Base-by-base conservation (phyloP, 2,797 vertebrate genomes). In the Hirundo rustica region DNA sequence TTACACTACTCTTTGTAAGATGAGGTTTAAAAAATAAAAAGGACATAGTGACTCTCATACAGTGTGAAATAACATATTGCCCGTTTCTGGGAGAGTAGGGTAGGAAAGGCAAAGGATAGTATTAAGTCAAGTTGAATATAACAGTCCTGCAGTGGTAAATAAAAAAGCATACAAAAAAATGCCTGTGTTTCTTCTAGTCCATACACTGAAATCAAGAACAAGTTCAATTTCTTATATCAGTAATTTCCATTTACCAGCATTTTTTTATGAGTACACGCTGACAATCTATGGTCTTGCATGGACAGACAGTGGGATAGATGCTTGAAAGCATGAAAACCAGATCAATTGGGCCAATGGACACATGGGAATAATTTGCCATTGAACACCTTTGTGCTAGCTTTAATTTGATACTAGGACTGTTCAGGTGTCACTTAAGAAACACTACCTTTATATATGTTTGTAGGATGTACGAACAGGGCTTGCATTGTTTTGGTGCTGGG, bases 401-500 rank as follows among this genome's bases (percentile, higher is more conserved):
- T 91, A 60, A 77, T 53, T 91, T 79, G 64, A 79, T 85, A 64
- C 30, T 50, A 71, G 72, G 83, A 60, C 16, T 83, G 26, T 34
- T 93, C 67, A 53, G 34, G 40, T 73, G 51, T 83, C 87, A 54
- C 30, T 85, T 77, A 80, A 67, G 60, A 70, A 87, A 58, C 21
- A 45, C 12, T 20, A 7, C 18, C 53, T 77, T 79, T 45, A n/a
- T 79, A 30, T 60, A 72, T 44, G 10, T 78, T 72, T 90, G 75
- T 38, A 25, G 26, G 55, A 66, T 2, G 1, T 10, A 62, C 26
- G 87, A 87, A 95, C 64, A 96, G 34, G 40, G n/a, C 34, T 67
- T 85, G 44, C 64, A 74, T 96, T 92, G 64, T 93, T 92, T 80
- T 22, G 7, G 40, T 83, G 44, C 60, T 89, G 78, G 65, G 60